These are phyloP conservation scores for Carassius auratus DNA, from an alignment of 2,113 vertebrate genomes.

Conservation along the genomic window DNA sequence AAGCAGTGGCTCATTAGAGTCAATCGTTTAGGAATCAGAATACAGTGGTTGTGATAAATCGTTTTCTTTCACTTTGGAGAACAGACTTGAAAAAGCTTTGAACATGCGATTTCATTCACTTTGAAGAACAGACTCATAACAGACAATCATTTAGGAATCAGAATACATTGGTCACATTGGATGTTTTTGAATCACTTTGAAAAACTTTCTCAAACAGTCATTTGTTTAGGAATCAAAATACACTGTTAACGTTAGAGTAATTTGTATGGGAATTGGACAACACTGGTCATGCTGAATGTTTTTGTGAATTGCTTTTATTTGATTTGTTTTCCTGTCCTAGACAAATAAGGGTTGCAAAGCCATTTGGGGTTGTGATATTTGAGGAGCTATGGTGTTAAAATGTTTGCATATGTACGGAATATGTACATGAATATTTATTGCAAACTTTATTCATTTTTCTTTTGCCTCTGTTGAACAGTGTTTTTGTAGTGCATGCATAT, in stretches of 20 bases:
- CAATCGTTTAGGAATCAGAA: not conserved
- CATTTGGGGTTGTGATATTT: not conserved
- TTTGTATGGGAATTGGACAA: no score
- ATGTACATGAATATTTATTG: not conserved
- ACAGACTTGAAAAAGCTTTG: no score
- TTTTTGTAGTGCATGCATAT: not conserved
- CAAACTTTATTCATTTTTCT: not conserved
- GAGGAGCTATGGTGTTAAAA: not conserved
- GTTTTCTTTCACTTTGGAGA: no score
- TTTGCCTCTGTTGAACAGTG: not conserved
- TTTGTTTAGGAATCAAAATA: no score
- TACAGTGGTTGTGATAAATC: no score
- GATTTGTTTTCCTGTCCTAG: no score
- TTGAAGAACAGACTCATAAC: not conserved
- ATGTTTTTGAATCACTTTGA: not conserved
- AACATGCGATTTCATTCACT: not conserved
- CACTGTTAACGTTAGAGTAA: no score
- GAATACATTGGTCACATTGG: no score
- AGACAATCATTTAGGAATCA: not conserved
- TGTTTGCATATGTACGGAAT: not conserved
- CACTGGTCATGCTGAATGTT: no score
- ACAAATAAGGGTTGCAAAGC: not conserved
- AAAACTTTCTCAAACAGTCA: no score
- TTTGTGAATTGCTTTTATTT: not conserved
- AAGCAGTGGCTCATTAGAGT: not conserved